Percentiles rank a stretch among this genome's conserved stretches.
Evolutionary conservation across 2,888 invertebrate genomes (phyloP).

Genomic region (Ephialtes manifestator): DNA sequence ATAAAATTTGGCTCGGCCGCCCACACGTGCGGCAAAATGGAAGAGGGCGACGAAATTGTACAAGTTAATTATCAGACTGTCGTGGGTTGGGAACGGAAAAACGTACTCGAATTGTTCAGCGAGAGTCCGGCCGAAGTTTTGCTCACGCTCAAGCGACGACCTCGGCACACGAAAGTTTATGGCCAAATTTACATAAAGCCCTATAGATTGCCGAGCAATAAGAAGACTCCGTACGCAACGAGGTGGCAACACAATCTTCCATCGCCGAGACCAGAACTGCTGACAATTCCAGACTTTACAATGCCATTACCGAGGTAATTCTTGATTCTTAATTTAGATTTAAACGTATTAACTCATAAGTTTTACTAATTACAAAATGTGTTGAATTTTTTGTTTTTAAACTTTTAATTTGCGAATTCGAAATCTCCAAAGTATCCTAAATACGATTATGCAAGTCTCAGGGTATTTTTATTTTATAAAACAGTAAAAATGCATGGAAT

Average conservation of each 20-base stretch:
- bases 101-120: conserved; percentile 91
- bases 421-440: too few species aligned
- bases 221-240: conserved; percentile 88
- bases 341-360: not conserved
- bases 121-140: conserved; percentile 94
- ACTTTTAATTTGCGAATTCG: not conserved
- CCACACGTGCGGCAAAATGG: conserved; percentile 96
- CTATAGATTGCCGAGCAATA: conserved; percentile 91
- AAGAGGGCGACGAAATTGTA: conserved; percentile 98
- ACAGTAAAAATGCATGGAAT: too few species aligned
- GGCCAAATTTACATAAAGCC: conserved; percentile 92
- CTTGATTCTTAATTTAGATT: conserved; percentile 3
- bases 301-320: conserved; percentile 87
- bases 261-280: conserved; percentile 89
- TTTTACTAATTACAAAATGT: too few species aligned
- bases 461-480: too few species aligned
- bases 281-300: conserved; percentile 89
- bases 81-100: conserved; percentile 94
- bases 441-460: too few species aligned
- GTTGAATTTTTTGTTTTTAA: not conserved
- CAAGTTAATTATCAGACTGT: conserved; percentile 91
- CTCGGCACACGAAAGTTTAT: conserved; percentile 93
- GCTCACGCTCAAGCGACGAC: conserved; percentile 93
- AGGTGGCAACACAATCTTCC: conserved; percentile 91
- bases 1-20: conserved; percentile 97